These are phyloP conservation scores for Caenorhabditis sp. DNA, from an alignment of 2,888 invertebrate species.

Conservation along the genomic window DNA sequence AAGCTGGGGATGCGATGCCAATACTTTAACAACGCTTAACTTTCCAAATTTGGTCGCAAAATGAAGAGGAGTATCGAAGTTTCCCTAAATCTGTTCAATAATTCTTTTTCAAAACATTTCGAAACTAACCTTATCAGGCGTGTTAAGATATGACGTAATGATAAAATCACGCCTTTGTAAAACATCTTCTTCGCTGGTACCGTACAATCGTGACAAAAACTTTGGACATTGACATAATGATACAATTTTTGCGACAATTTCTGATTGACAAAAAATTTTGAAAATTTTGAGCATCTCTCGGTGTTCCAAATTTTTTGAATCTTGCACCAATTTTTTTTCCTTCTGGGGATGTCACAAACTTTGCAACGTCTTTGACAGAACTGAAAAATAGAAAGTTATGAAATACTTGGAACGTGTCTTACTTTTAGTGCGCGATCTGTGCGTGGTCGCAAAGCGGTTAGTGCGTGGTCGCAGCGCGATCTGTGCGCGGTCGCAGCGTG, in stretches of 20 bases:
- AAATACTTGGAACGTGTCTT: no score
- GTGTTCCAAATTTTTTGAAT: constrained; percentile 50
- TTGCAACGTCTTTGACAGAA: constrained; percentile 45
- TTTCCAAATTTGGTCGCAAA: constrained; percentile 52
- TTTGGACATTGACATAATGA: constrained; percentile 8
- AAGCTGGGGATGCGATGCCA: constrained; percentile 10
- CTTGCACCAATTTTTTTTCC: constrained; percentile 42
- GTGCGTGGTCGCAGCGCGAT: no score
- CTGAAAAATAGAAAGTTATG: no score
- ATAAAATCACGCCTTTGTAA: constrained; percentile 30
- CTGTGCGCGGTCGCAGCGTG: no score
- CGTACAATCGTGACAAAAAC: constrained; percentile 27
- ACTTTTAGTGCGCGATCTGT: no score
- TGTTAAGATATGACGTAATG: constrained; percentile 45
- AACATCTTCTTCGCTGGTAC: constrained; percentile 27
- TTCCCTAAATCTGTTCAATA: constrained; percentile 34
- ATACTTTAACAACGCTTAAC: constrained; percentile 33
- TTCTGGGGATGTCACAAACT: constrained; percentile 54
- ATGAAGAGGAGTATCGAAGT: constrained; percentile 49
- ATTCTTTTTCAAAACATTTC: constrained; percentile 50
- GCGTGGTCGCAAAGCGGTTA: no score
- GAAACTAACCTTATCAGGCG: constrained; percentile 46
- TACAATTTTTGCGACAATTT: constrained; percentile 21
- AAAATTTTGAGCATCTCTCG: constrained; percentile 42
- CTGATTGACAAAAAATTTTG: constrained; percentile 30